Evolutionary conservation across 2,888 invertebrate species (phyloP), one percentile per base, ranked within the genome.

Genomic region (Gymnoscelis rufifasciata): DNA sequence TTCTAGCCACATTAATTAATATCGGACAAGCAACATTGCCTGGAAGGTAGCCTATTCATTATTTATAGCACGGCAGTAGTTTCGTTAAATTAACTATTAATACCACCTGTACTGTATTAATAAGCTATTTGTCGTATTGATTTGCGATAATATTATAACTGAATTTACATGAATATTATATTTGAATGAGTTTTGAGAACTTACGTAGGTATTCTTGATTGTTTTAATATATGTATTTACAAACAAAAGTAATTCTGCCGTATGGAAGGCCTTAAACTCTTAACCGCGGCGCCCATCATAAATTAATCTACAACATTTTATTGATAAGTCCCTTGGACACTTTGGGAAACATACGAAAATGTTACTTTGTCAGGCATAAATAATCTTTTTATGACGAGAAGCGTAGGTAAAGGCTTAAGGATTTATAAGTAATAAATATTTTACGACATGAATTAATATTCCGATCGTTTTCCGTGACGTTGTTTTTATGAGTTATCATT

Each of bases 401-500:
- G 81, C 87, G 87, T 87, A 86, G 83, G 87, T 83, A 88, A 83
- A 83, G 83, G 82, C 83, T 84, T 86, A 88, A 88, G 88, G 88
- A 88, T 88, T 88, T 88, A 87, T 87, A 88, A 79, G 87, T 59
- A 81, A 86, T 88, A 87, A 88, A 88, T 88, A 82, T 88, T 88
- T 88, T 84, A 88, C 88, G 88, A 87, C 84, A 78, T 75, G 81
- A 86, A 88, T 88, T 88, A 87, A 88, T 88, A 88, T 88, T 87
- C 88, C 74, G 83, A 84, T 83, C 88, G 87, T 86, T 86, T 82
- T 84, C 79, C 71, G 84, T 88, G 86, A 88, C 87, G 86, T 84
- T 76, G 74, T 84, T 86, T 88, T 88, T 88, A 88, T 86, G 87
- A 88, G 68, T 87, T 87, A 84, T 88, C 84, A 87, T 86, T 86